phyloP scores from a whole-genome alignment of 2,113 vertebrate species.

The Gymnorhina tibicen region DNA sequence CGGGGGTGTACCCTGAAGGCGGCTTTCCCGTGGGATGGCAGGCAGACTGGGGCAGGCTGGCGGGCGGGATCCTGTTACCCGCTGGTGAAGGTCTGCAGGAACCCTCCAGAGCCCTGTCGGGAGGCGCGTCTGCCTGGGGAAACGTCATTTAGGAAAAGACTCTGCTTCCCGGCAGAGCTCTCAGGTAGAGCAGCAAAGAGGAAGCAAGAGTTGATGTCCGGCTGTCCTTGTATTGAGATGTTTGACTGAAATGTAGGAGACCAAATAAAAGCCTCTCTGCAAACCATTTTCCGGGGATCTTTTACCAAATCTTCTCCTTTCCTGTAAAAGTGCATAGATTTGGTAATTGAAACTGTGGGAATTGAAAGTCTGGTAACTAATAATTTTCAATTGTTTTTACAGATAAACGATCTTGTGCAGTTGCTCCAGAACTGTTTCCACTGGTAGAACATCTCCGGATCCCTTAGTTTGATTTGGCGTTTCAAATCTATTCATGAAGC shows the following conservation, averaged over 20 bases:
- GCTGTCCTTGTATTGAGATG: neutral
- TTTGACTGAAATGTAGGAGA: neutral
- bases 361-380: neutral
- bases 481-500: neutral
- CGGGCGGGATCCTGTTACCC: neutral
- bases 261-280: neutral
- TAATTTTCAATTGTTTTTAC: neutral
- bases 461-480: neutral
- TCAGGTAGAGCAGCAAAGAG: neutral
- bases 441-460: neutral
- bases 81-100: neutral
- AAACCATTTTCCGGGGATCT: neutral
- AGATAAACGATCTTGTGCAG: neutral
- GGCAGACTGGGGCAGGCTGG: neutral
- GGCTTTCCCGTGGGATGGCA: neutral
- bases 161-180: neutral
- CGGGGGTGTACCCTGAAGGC: neutral
- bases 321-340: neutral
- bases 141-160: rapidly evolving
- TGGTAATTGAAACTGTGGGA: neutral
- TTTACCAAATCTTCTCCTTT: neutral
- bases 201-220: neutral
- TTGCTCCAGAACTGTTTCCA: neutral
- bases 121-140: neutral
- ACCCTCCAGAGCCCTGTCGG: neutral